These are phyloP conservation scores for Notoglanidium macrostoma DNA, from an alignment of 2,797 vertebrate species.

Conservation along the genomic window DNA sequence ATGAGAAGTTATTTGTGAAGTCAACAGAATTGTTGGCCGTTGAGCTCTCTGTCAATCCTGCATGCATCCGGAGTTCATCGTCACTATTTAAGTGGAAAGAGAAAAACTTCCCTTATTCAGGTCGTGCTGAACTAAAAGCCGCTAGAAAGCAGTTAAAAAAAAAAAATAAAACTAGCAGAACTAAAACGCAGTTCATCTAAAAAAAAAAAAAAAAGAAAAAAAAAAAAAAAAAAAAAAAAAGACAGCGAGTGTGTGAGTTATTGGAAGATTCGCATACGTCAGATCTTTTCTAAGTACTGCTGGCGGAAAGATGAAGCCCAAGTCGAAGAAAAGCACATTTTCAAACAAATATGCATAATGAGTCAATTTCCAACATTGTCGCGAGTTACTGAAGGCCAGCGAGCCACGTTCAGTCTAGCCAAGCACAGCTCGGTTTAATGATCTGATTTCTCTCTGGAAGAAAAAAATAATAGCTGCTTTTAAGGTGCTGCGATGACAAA, in stretches of 20 bases:
- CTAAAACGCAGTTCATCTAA: not conserved
- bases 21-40: not conserved
- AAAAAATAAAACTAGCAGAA: not conserved
- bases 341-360: constrained; percentile 10
- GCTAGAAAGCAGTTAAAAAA: not conserved
- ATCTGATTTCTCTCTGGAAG: constrained; percentile 6
- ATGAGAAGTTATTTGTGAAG: not conserved
- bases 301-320: not conserved
- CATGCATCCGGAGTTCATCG: not conserved
- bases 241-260: not conserved
- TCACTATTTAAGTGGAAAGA: not conserved
- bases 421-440: not conserved
- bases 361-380: not conserved
- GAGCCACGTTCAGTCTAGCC: not conserved
- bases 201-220: not conserved
- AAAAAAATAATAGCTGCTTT: constrained; percentile 14
- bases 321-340: not conserved
- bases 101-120: not conserved
- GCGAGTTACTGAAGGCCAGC: not conserved
- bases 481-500: constrained; percentile 6
- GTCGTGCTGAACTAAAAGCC: not conserved
- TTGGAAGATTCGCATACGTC: not conserved
- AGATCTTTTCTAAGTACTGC: not conserved
- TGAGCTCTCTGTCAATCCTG: not conserved
- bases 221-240: not conserved